A percentile compares a stretch with the other conserved stretches of the same genome.
Conservation (phyloP, 2,888 invertebrate species). For the Ditula angustiorana region DNA sequence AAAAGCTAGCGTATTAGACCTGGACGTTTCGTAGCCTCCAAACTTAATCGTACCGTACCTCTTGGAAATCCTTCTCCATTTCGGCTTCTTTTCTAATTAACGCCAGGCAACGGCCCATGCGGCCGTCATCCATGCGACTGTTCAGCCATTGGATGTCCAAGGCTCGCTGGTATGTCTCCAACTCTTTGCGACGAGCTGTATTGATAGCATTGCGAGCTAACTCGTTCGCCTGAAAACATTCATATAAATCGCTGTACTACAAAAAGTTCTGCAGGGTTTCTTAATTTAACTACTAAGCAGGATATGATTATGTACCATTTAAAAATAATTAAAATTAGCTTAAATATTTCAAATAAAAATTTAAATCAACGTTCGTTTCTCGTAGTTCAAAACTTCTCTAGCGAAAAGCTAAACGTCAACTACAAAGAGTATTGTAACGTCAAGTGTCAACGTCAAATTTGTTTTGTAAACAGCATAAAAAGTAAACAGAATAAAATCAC, state of each 20-base stretch:
- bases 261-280: neutral
- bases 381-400: no score
- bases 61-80: conserved; percentile 77
- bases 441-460: no score
- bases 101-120: conserved; percentile 74
- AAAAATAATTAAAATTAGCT: conserved; percentile 2
- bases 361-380: neutral
- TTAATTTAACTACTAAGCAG: neutral
- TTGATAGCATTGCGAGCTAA: conserved; percentile 65
- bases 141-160: conserved; percentile 75
- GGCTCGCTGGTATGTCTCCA: conserved; percentile 66
- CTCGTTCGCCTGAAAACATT: conserved; percentile 65
- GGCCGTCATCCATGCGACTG: conserved; percentile 74
- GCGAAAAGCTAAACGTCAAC: no score
- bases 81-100: conserved; percentile 71
- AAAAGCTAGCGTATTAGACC: no score
- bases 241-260: neutral
- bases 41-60: conserved; percentile 52
- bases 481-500: no score
- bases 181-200: conserved; percentile 60
- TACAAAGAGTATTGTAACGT: no score
- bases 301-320: neutral
- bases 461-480: no score
- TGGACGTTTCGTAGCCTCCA: no score
- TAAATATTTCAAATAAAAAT: neutral